A percentile compares a stretch with the other conserved stretches of the same genome.
phyloP scores from a whole-genome alignment of 2,888 invertebrate genomes.

The Temnothorax rugatulus region DNA sequence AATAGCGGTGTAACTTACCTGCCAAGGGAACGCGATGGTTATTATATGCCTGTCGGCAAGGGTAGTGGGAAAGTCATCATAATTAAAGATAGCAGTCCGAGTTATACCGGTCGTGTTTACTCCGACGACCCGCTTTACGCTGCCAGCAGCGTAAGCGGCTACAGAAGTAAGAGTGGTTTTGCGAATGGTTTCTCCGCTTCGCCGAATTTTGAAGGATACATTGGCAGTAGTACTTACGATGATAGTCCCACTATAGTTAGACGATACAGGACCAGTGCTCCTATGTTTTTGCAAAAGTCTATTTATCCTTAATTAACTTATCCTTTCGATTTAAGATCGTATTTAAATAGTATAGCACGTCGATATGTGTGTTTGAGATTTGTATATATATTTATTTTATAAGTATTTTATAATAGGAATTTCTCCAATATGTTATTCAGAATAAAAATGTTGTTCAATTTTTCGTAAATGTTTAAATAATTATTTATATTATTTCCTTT shows the following conservation, averaged over 20 bases:
- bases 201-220: constrained; percentile 64
- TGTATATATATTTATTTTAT: constrained; percentile 65
- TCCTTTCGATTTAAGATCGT: constrained; percentile 37
- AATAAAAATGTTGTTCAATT: constrained; percentile 67
- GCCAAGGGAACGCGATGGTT: constrained; percentile 69
- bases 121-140: constrained; percentile 64
- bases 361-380: constrained; percentile 3
- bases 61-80: constrained; percentile 76
- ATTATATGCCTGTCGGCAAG: constrained; percentile 74
- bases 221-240: constrained; percentile 68
- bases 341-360: constrained; percentile 32
- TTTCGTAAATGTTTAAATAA: constrained; percentile 11
- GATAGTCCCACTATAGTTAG: constrained; percentile 66
- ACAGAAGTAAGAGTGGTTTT: constrained; percentile 74
- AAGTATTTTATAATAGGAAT: constrained; percentile 45
- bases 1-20: constrained; percentile 67
- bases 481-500: constrained; percentile 5
- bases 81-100: constrained; percentile 76
- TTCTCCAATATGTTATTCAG: constrained; percentile 60
- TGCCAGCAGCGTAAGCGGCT: constrained; percentile 62
- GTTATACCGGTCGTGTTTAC: constrained; percentile 63
- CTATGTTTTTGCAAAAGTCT: constrained; percentile 61
- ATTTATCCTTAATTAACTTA: constrained; percentile 57
- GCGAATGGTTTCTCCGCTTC: constrained; percentile 70
- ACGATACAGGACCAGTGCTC: constrained; percentile 69